Evolutionary conservation across 1,140 invertebrate species (phyloP), one percentile per base, ranked within the genome.

Genomic region (Sycophila sp.): DNA sequence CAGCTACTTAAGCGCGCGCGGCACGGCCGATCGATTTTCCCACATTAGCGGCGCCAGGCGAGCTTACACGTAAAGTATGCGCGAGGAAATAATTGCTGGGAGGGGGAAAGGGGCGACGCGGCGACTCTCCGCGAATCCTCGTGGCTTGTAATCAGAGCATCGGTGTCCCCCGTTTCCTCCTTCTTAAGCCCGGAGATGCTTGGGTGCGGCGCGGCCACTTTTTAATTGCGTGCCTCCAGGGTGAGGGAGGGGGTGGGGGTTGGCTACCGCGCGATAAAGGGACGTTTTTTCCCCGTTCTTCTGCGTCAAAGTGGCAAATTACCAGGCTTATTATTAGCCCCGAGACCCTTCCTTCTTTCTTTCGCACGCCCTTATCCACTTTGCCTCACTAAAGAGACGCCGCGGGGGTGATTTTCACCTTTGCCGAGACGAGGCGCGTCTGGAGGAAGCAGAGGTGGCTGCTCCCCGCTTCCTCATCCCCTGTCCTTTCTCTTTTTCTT

Each of bases 281-380:
- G 65, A 77, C 73, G 75, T 71, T 34, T 32, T 40, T 58, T 26
- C 34, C 28, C 60, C 17, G n/a, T 32, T 19, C 62, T 38, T 53
- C 34, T 15, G 47, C 84, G 78, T 84, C 83, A 83, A 86, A 83
- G 78, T 79, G 77, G 77, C 77, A 78, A 84, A 85, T 85, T 86
- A 86, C 78, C 79, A 78, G 75, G 72, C 78, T 84, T 83, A 83
- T 86, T 85, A 84, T 84, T 80, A 82, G 81, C 82, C 17, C 59
- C 64, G 15, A 67, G 34, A 42, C 42, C 49, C 17, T 56, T 26
- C 51, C 36, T 10, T 62, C 51, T 34, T 32, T 28, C 59, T 34
- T 38, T 42, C 24, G 74, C 73, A 76, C 62, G 73, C 78, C 77
- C 78, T 78, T 78, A 67, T 64, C 63, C 51, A 64, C 69, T 73